Base-by-base conservation (phyloP, 2,113 vertebrate species). In the Amblyornis subalaris region DNA sequence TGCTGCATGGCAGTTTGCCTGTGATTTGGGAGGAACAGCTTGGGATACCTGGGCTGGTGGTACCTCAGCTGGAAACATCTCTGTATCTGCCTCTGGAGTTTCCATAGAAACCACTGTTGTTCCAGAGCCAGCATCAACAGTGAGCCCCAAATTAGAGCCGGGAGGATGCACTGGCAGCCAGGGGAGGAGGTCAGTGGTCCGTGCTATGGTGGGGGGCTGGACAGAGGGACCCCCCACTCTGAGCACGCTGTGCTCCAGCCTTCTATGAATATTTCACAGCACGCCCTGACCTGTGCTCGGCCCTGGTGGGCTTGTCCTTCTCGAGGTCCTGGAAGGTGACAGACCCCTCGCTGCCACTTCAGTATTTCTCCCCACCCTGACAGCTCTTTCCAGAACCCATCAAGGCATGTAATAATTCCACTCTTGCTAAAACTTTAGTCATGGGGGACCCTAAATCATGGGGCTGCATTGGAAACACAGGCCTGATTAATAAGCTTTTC, bases 81-180 rank as follows among this genome's bases (percentile, higher is more conserved):
- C 89, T 97, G 74, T 96, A 95, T 91, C 96, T 51, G 40, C 96
- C 97, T 97, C 97, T 97, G 93, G 85, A 95, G 95, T 98, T 98
- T 74, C 98, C 97, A 95, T 98, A 97, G 97, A 98, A 98, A 97
- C 98, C 96, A 95, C 55, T n/a, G 6, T 94, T 97, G 95, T 97
- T 95, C 97, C 98, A 65, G 78, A 97, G 93, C n/a, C 79, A 82
- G 83, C 48, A 95, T 76, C 94, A 72, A 85, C 71, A 87, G 61
- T 85, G 94, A 92, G 94, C 81, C 93, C 95, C 72, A 9, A 84
- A 86, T 81, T 60, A 90, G n/a, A 71, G 71, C n/a, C 0, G 0
- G 61, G 18, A 75, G 40, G 26, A 87, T 55, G 57, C 0, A 0
- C 29, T 4, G 3, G 58, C 53, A 85, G 83, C 6, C 0, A 1